These are phyloP conservation scores for Formicarius rufipectus DNA, from an alignment of 2,113 vertebrate genomes.

Conservation along the genomic window DNA sequence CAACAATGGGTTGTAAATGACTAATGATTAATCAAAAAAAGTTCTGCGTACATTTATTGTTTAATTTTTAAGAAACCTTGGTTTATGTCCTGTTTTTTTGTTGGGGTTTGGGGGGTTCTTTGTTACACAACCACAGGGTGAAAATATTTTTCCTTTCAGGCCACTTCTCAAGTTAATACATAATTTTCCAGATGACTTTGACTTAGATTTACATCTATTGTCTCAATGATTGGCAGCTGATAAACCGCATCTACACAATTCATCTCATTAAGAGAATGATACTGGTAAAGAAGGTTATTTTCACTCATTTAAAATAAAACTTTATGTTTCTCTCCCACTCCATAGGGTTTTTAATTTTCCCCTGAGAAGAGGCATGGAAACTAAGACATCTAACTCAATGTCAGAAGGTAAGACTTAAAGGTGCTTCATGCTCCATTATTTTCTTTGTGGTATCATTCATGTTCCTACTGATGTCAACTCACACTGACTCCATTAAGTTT, in stretches of 20 bases:
- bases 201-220: neutral
- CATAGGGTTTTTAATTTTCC: neutral
- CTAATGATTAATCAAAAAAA: neutral
- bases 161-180: neutral
- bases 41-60: neutral
- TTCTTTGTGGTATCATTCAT: neutral
- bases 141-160: neutral
- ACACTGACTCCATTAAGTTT: neutral
- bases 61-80: neutral
- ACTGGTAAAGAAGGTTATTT: neutral
- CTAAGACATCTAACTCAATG: neutral
- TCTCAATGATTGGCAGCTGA: neutral
- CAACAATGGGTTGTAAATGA: neutral
- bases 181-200: neutral
- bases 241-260: neutral
- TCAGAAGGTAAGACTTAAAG: neutral
- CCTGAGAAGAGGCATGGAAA: neutral
- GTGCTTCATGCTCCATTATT: neutral
- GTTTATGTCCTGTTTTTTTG: accelerated
- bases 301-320: neutral
- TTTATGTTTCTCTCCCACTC: neutral
- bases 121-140: neutral
- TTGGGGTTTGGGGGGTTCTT: too few relatives aligned
- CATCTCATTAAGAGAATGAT: neutral
- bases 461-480: neutral